Evolutionary conservation across 2,888 invertebrate genomes (phyloP), one percentile per base, ranked within the genome.

Genomic region (Tortrix viridana): DNA sequence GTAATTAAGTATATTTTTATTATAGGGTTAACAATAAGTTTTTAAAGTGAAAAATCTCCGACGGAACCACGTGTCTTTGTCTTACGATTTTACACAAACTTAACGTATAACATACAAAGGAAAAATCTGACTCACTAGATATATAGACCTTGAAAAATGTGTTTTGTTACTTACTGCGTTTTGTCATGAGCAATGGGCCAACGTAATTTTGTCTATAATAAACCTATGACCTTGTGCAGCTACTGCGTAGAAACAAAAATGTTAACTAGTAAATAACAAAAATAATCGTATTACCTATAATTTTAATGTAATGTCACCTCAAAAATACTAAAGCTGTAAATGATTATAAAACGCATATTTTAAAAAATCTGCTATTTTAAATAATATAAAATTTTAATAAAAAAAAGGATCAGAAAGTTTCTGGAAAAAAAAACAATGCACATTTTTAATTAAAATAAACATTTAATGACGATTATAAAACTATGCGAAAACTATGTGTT

Each of bases 131-230:
- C 38, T 62, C 62, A 62, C 46, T 41, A n/a, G n/a, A n/a, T n/a
- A 62, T 46, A 23, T 20, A 12, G 54, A 55, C 62, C 62, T 62
- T 62, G 62, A 57, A 57, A 62, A 62, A 62, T 62, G 38, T 37
- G 55, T 41, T 56, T 50, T 23, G 46, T 26, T 20, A 32, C 56
- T 62, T 55, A 56, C 18, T 38, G 37, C 50, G 50, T 44, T 52
- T 20, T 60, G 14, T 38, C 23, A 43, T 23, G 18, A 41, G 23
- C 38, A 46, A 26, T 23, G 12, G 12, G 41, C 50, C 23, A 50
- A 32, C 58, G 56, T 46, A 57, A 46, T 57, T 56, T 57, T 57
- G 62, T 56, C 56, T 52, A 47, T 50, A 57, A 46, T 52, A 56
- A 56, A 56, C 56, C 43, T 37, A 52, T 20, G 62, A 16, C 62